Percentiles rank a stretch among this genome's conserved stretches.
phyloP scores from a whole-genome alignment of 1,140 invertebrate species.

The Oryctes rhinoceros region DNA sequence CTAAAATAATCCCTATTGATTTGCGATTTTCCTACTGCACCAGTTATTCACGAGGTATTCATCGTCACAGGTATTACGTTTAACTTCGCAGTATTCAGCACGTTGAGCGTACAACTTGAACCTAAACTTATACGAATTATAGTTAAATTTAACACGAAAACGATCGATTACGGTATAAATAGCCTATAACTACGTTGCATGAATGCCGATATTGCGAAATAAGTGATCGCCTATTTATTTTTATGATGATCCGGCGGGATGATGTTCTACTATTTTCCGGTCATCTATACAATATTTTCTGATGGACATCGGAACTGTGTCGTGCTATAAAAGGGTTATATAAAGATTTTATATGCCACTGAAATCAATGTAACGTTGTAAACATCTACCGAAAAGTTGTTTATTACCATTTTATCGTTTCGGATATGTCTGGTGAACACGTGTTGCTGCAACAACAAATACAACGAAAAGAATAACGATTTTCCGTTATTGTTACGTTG shows the following conservation, averaged over 20 bases:
- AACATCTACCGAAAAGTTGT: background rate
- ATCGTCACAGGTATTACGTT: too few relatives aligned
- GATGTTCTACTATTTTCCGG: slow-evolving; percentile 1
- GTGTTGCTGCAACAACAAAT: too few relatives aligned
- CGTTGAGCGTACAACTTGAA: background rate
- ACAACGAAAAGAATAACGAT: too few relatives aligned
- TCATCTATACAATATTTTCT: background rate
- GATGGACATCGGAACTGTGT: background rate
- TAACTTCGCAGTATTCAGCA: too few relatives aligned
- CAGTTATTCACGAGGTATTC: too few relatives aligned
- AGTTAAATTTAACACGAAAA: slow-evolving; percentile 1
- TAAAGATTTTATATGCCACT: slow-evolving; percentile 27
- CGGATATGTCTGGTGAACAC: background rate
- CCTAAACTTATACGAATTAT: background rate
- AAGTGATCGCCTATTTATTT: background rate
- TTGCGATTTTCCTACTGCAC: too few relatives aligned
- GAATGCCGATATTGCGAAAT: background rate
- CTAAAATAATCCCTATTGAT: too few relatives aligned
- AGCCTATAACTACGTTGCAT: background rate
- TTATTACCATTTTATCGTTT: slow-evolving; percentile 21
- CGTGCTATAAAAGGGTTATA: background rate
- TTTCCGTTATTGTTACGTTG: too few relatives aligned
- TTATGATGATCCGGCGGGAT: background rate
- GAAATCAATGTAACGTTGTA: background rate
- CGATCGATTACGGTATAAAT: background rate